These are phyloP conservation scores for Amphipoea lucens DNA, from an alignment of 2,888 invertebrate species.

Conservation along the genomic window DNA sequence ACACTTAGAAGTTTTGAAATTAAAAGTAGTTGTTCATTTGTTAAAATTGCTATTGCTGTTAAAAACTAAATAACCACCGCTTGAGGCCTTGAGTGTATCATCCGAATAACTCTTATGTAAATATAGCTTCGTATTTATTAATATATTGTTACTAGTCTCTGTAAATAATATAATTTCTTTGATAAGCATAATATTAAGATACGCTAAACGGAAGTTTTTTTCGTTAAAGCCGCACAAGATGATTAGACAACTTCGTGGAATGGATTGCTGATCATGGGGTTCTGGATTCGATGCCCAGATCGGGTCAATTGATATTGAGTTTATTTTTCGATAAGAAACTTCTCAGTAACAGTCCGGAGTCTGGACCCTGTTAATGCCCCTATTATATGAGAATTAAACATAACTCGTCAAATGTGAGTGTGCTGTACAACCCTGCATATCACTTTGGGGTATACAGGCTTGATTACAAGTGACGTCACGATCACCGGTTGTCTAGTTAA, in stretches of 20 bases:
- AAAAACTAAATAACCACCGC: slow-evolving; percentile 65
- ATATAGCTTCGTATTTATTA: slow-evolving; percentile 72
- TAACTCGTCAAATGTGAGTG: background rate
- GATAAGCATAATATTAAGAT: slow-evolving; percentile 63
- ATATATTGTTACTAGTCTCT: slow-evolving; percentile 72
- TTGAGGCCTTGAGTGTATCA: slow-evolving; percentile 84
- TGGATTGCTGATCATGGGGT: background rate
- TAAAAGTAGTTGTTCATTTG: slow-evolving; percentile 5
- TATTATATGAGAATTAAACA: background rate
- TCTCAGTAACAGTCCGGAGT: background rate
- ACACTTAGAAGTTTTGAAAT: slow-evolving; percentile 21
- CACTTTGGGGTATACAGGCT: accelerated
- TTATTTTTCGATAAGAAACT: background rate
- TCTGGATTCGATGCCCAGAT: background rate
- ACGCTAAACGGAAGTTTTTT: slow-evolving; percentile 38
- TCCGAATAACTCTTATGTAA: slow-evolving; percentile 73
- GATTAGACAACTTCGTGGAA: slow-evolving; percentile 10
- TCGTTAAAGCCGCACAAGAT: background rate
- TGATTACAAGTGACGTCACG: background rate
- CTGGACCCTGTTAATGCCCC: background rate
- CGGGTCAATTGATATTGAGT: background rate
- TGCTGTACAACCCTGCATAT: background rate
- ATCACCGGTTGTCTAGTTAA: background rate
- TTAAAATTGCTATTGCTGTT: slow-evolving; percentile 59
- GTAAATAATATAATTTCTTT: slow-evolving; percentile 68